phyloP scores from a whole-genome alignment of 2,888 invertebrate species.

The Drosophila siamana region DNA sequence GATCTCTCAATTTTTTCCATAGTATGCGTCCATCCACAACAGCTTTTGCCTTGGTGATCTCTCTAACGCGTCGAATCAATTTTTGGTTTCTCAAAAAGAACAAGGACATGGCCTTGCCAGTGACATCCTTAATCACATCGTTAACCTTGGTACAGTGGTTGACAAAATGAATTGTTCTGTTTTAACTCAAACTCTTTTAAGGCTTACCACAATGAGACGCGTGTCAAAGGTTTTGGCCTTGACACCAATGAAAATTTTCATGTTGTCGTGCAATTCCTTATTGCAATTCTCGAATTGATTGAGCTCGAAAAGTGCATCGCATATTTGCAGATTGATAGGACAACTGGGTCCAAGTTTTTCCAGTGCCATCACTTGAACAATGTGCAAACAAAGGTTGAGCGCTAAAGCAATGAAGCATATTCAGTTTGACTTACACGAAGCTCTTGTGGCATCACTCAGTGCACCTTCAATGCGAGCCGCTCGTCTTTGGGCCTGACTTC shows the following conservation, averaged over 20 bases:
- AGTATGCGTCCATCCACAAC: constrained; percentile 69
- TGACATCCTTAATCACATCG: constrained; percentile 80
- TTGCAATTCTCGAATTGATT: constrained; percentile 80
- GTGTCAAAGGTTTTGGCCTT: constrained; percentile 72
- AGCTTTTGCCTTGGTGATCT: constrained; percentile 58
- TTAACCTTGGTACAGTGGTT: no score
- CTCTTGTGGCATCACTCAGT: constrained; percentile 72
- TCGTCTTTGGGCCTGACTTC: constrained; percentile 80
- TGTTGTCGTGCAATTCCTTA: constrained; percentile 72
- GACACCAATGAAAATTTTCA: constrained; percentile 71
- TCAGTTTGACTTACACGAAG: constrained; percentile 67
- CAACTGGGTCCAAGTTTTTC: constrained; percentile 62
- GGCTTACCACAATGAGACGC: constrained; percentile 74
- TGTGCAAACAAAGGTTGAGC: neutral
- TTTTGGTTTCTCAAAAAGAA: constrained; percentile 78
- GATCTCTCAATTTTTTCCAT: constrained; percentile 82
- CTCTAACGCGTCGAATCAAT: constrained; percentile 65
- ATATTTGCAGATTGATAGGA: constrained; percentile 81
- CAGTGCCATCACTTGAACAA: constrained; percentile 31
- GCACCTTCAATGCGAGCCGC: constrained; percentile 78
- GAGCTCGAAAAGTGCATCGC: constrained; percentile 82
- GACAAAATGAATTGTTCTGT: neutral
- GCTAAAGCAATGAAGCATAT: no score
- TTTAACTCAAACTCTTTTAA: accelerated
- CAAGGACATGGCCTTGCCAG: constrained; percentile 75